A percentile compares a stretch with the other conserved stretches of the same genome.
phyloP scores from a whole-genome alignment of 2,113 vertebrate genomes.

The Podarcis raffonei region DNA sequence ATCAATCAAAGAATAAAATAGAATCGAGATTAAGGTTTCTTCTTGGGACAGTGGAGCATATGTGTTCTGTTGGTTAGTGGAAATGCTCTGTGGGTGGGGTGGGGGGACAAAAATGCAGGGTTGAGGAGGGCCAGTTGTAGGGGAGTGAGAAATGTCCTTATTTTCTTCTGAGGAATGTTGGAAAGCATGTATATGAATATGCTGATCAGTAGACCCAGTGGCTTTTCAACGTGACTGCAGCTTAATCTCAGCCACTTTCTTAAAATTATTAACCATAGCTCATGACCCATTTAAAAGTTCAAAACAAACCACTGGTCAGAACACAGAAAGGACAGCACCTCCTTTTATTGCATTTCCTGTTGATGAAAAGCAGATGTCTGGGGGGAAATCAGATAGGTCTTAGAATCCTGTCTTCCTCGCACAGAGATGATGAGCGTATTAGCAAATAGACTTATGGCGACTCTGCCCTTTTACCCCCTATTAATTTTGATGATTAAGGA shows the following conservation, averaged over 20 bases:
- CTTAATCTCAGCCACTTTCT: not conserved
- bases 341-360: constrained; percentile 1
- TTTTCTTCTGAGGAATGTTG: too few species aligned
- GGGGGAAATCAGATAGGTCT: not conserved
- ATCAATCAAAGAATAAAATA: not conserved
- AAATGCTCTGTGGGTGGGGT: too few species aligned
- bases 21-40: too few species aligned
- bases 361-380: not conserved
- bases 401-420: constrained; percentile 27
- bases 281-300: not conserved
- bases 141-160: too few species aligned
- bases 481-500: constrained; percentile 7
- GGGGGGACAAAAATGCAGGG: too few species aligned
- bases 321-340: not conserved
- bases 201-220: not conserved
- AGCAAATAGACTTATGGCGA: not conserved
- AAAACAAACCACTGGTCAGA: accelerated
- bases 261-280: not conserved
- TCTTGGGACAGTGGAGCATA: too few species aligned
- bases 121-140: too few species aligned
- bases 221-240: not conserved
- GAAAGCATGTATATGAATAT: not conserved
- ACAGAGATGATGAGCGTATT: constrained; percentile 2
- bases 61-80: too few species aligned
- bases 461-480: constrained; percentile 24